These are phyloP conservation scores for Drosophila pseudotalamancana DNA, from an alignment of 2,888 invertebrate genomes.

Conservation along the genomic window DNA sequence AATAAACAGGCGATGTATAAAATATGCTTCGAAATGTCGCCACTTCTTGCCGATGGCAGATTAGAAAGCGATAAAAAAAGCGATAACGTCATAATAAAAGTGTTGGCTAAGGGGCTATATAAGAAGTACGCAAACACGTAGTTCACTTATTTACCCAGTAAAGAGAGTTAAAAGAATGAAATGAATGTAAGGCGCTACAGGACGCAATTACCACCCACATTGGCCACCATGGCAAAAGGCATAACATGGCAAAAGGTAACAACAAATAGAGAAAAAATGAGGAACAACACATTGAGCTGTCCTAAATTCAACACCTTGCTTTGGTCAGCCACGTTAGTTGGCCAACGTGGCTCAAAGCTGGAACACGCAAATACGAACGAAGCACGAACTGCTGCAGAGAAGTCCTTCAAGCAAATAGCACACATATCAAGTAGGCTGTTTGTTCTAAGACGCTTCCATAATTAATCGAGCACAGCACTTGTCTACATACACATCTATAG, in stretches of 20 bases:
- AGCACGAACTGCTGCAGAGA: conserved; percentile 6
- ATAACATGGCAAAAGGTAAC: conserved; percentile 38
- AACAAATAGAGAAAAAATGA: conserved; percentile 8
- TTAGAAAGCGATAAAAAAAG: neutral
- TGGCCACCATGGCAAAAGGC: conserved; percentile 33
- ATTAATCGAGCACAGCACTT: conserved; percentile 22
- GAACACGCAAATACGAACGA: conserved; percentile 59
- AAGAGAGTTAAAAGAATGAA: neutral
- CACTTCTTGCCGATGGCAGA: neutral
- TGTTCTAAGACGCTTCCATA: conserved; percentile 18
- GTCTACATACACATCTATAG: conserved; percentile 4
- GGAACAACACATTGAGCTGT: conserved; percentile 56
- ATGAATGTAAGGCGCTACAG: conserved; percentile 57
- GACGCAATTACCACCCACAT: conserved; percentile 62
- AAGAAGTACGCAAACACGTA: neutral
- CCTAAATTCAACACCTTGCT: conserved; percentile 78
- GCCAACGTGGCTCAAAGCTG: conserved; percentile 67
- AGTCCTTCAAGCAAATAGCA: conserved; percentile 12
- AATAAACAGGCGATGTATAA: too few species aligned
- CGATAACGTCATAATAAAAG: conserved; percentile 3
- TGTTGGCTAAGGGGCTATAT: neutral
- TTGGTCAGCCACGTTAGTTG: conserved; percentile 65
- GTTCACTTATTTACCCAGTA: conserved; percentile 54
- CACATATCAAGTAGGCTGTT: conserved; percentile 39
- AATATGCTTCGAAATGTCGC: neutral